Evolutionary conservation across 2,113 vertebrate species (phyloP), one percentile per base, ranked within the genome.

Genomic region (Camelus dromedarius): DNA sequence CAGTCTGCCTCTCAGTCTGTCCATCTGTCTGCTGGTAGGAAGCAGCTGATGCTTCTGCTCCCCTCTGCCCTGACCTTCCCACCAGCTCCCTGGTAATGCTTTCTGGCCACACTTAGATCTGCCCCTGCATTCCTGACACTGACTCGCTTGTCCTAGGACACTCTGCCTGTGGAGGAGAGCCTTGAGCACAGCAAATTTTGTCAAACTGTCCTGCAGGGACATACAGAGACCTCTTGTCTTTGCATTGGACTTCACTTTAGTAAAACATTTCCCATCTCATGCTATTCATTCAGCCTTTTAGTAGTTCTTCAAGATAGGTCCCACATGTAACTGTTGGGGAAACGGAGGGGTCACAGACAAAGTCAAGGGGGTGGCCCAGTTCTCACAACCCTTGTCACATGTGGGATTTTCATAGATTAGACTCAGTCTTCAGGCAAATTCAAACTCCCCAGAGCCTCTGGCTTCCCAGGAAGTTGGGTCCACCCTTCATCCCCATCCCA

Each of bases 21-120:
- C 77, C 77, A 35, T 91, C 89, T 93, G 89, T 64, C 62, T 81
- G 38, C 86, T 60, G 46, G 50, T 24, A 73, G 90, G 46, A 91
- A 77, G 82, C 42, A 82, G n/a, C 52, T 60, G 82, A 62, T 8
- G 11, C n/a, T 77, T 70, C 73, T 54, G 79, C 62, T 42, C 28
- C 30, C 35, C 50, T 52, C 60, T 77, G 62, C 32, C 11, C 30
- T 14, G 67, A 76, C 54, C 77, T 72, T 67, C 48, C 58, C 77
- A 13, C 4, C 70, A 14, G 62, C 79, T 92, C 50, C 30, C 54
- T 22, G 10, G 58, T 14, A 48, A n/a, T 42, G 70, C n/a, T 54
- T 30, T 64, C 64, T 38, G 42, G 50, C 66, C n/a, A 64, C 56
- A 66, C 3, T 18, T 26, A 16, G 19, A 35, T 75, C n/a, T 28